phyloP scores from a whole-genome alignment of 2,113 vertebrate species.

The Neolamprologus longior region DNA sequence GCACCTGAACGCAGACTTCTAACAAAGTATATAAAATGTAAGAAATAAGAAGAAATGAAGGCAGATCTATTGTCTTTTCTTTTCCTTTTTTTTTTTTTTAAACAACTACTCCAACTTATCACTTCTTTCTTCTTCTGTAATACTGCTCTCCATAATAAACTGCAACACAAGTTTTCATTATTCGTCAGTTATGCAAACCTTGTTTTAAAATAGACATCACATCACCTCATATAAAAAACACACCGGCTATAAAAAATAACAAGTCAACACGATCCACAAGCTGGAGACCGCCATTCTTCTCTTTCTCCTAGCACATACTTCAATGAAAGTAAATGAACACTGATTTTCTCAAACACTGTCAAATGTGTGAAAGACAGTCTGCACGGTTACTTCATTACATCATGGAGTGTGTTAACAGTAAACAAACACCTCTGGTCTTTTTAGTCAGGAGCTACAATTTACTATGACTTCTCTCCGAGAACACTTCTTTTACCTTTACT shows the following conservation, averaged over 20 bases:
- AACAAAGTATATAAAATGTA: constrained; percentile 11
- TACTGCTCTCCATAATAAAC: constrained; percentile 27
- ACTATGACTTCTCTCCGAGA: background rate
- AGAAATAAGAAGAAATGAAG: constrained; percentile 9
- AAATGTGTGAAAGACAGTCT: background rate
- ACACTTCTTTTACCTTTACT: background rate
- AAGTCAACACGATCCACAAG: constrained; percentile 3
- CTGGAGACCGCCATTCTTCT: background rate
- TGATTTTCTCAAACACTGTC: constrained; percentile 28
- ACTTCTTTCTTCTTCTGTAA: constrained; percentile 1
- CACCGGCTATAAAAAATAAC: constrained; percentile 18
- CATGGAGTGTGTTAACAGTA: background rate
- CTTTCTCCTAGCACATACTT: background rate
- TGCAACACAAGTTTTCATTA: background rate
- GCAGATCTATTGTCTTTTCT: background rate
- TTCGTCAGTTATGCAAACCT: background rate
- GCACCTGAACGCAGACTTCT: constrained; percentile 2
- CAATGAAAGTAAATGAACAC: constrained; percentile 28
- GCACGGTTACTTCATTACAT: constrained; percentile 7
- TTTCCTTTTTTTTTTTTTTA: background rate
- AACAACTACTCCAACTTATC: background rate
- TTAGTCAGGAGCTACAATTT: constrained; percentile 23
- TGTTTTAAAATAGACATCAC: constrained; percentile 44
- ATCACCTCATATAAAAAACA: constrained; percentile 55
- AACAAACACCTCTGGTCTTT: background rate